Percentiles rank a stretch among this genome's conserved stretches.
These are phyloP conservation scores for Drosophila bifasciata DNA, from an alignment of 1,140 invertebrate species.

Conservation along the genomic window DNA sequence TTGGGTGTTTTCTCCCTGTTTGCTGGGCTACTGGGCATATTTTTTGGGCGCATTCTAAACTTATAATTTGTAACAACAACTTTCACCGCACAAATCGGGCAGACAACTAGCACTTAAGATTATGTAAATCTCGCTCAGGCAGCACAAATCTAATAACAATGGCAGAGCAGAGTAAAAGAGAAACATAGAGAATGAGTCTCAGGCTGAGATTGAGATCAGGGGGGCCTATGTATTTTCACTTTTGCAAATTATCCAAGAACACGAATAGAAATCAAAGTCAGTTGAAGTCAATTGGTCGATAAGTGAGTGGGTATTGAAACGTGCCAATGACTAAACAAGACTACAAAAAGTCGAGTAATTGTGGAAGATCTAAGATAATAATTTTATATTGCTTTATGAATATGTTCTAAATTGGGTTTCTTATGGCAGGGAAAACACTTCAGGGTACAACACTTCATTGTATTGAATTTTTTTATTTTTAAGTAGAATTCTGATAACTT, in stretches of 20 bases:
- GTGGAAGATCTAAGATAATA: neutral
- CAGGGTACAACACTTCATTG: too few species aligned
- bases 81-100: slow-evolving; percentile 57
- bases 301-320: slow-evolving; percentile 32
- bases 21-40: slow-evolving; percentile 69
- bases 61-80: slow-evolving; percentile 74
- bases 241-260: slow-evolving; percentile 70
- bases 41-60: slow-evolving; percentile 60
- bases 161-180: neutral
- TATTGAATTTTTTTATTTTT: neutral
- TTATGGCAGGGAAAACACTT: neutral
- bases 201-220: slow-evolving; percentile 46
- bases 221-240: slow-evolving; percentile 71
- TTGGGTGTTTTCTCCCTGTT: slow-evolving; percentile 8
- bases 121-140: slow-evolving; percentile 63
- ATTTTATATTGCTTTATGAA: neutral
- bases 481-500: neutral
- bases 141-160: slow-evolving; percentile 45
- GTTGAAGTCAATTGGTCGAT: slow-evolving; percentile 43
- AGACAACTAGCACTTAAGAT: slow-evolving; percentile 49
- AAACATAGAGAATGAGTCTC: slow-evolving; percentile 33
- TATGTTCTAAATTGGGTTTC: neutral
- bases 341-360: neutral
- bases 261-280: slow-evolving; percentile 69
- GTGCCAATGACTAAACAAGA: slow-evolving; percentile 40